Evolutionary conservation across 2,888 invertebrate species (phyloP).

Genomic region (Heterodera filipjevi): DNA sequence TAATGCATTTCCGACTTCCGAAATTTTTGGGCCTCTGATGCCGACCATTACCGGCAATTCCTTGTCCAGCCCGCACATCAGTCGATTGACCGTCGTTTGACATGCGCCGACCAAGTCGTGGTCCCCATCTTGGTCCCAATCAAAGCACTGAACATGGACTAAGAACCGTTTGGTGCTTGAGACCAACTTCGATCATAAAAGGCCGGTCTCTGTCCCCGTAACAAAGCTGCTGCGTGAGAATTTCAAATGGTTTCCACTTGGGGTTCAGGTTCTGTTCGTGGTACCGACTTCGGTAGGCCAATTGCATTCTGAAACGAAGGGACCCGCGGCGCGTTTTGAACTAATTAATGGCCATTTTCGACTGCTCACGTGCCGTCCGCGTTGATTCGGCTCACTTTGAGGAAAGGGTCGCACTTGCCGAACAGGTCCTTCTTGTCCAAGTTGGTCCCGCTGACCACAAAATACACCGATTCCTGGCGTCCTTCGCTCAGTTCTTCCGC

Average conservation of each 20-base stretch:
- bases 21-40: too few relatives aligned
- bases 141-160: constrained; percentile 65
- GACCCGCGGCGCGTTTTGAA: neutral
- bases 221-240: constrained; percentile 69
- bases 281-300: constrained; percentile 71
- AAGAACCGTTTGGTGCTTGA: neutral
- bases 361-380: constrained; percentile 67
- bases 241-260: constrained; percentile 69
- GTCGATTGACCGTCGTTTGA: constrained; percentile 68
- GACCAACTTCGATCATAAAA: constrained; percentile 67
- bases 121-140: constrained; percentile 70
- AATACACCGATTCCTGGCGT: constrained; percentile 55
- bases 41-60: constrained; percentile 42
- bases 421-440: constrained; percentile 68
- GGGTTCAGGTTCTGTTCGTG: constrained; percentile 70
- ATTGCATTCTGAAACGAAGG: constrained; percentile 66
- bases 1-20: too few relatives aligned
- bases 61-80: constrained; percentile 57
- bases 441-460: constrained; percentile 53
- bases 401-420: constrained; percentile 70
- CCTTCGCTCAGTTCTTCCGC: constrained; percentile 52
- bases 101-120: constrained; percentile 70
- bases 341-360: neutral
- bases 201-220: constrained; percentile 70
- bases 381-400: constrained; percentile 67